phyloP scores from a whole-genome alignment of 2,888 invertebrate genomes.

The Drosophila mettleri region DNA sequence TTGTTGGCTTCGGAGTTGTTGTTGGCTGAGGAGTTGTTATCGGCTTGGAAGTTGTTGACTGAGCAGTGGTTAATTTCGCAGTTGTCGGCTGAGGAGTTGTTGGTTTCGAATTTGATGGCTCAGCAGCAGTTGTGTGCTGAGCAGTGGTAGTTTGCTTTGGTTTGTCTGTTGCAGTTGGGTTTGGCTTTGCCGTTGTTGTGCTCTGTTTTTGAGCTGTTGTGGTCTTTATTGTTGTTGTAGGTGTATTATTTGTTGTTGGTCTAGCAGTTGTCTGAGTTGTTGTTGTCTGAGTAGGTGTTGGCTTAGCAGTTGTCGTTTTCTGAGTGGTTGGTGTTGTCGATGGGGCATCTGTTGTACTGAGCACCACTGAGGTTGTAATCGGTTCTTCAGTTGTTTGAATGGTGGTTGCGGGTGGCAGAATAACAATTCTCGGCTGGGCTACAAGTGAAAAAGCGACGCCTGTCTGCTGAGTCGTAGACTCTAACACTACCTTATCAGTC shows the following conservation, averaged over 20 bases:
- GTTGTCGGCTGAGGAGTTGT: constrained; percentile 2
- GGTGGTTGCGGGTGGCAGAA: background rate
- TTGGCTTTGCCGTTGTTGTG: background rate
- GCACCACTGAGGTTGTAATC: constrained; percentile 4
- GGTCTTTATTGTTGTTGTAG: constrained; percentile 5
- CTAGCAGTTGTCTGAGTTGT: background rate
- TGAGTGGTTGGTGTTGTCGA: background rate
- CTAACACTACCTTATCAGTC: background rate
- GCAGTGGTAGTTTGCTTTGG: constrained; percentile 1
- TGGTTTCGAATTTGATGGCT: too few species aligned
- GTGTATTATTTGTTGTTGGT: background rate
- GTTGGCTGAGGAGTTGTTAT: background rate
- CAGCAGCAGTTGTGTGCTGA: background rate
- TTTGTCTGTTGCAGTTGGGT: background rate
- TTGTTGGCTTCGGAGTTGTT: background rate
- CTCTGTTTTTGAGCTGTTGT: background rate
- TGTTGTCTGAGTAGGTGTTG: background rate
- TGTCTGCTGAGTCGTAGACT: background rate
- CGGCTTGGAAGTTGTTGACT: background rate
- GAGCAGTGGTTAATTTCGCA: constrained; percentile 1
- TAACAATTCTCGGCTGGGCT: background rate
- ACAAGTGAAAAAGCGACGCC: background rate
- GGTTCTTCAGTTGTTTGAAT: background rate
- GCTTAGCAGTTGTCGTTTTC: background rate
- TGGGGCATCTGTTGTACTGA: background rate